Evolutionary conservation across 2,888 invertebrate species (phyloP).

Genomic region (Zonitis immaculata): DNA sequence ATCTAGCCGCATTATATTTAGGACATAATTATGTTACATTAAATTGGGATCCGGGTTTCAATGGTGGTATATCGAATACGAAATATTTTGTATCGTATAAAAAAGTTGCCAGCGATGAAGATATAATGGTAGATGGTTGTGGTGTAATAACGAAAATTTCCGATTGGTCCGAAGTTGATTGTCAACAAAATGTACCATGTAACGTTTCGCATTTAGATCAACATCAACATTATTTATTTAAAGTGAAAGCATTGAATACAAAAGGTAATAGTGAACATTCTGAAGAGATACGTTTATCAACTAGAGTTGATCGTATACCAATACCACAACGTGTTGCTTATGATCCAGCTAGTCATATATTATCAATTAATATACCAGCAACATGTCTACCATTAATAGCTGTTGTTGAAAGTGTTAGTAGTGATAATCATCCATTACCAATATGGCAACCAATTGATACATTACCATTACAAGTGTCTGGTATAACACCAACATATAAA

Average conservation of each 20-base stretch:
- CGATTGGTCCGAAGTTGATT: constrained; percentile 81
- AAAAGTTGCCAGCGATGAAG: constrained; percentile 60
- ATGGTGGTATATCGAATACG: constrained; percentile 81
- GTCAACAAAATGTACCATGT: constrained; percentile 80
- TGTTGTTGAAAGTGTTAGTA: constrained; percentile 66
- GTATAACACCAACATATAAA: constrained; percentile 63
- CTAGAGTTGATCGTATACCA: constrained; percentile 80
- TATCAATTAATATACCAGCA: constrained; percentile 75
- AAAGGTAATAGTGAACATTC: constrained; percentile 85
- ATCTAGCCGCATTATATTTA: constrained; percentile 65
- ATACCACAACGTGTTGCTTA: constrained; percentile 76
- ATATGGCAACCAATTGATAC: constrained; percentile 71
- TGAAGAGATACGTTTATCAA: constrained; percentile 74
- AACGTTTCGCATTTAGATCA: constrained; percentile 82
- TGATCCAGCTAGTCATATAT: constrained; percentile 69
- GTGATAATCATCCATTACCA: constrained; percentile 54
- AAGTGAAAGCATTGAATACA: constrained; percentile 81
- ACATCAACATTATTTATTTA: constrained; percentile 81
- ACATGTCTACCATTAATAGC: constrained; percentile 75
- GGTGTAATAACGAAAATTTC: constrained; percentile 55
- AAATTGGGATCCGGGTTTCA: constrained; percentile 85
- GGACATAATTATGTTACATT: constrained; percentile 77
- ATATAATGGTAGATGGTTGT: constrained; percentile 59
- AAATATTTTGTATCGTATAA: constrained; percentile 84
- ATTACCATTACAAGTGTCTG: constrained; percentile 66